Conservation (phyloP, 2,888 invertebrate species). For the Callyntrura guangdongensis region DNA sequence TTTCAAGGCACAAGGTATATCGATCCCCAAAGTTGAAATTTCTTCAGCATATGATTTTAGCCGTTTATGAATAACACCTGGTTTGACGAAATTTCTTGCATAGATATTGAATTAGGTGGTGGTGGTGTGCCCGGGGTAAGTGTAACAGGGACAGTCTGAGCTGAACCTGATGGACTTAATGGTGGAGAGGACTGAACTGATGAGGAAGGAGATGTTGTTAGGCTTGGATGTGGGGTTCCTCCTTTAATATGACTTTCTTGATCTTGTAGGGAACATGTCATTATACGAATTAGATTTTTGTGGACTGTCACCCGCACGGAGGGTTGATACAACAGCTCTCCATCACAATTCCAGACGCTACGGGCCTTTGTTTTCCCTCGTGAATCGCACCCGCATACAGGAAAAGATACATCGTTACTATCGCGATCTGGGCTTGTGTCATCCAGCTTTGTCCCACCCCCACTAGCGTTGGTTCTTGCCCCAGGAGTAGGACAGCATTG, state of each 20-base stretch:
- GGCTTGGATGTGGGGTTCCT: neutral
- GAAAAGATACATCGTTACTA: conserved; percentile 79
- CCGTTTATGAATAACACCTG: neutral
- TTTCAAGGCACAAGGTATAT: conserved; percentile 47
- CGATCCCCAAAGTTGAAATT: neutral
- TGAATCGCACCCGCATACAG: conserved; percentile 82
- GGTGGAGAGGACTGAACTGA: conserved; percentile 64
- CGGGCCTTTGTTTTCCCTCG: conserved; percentile 81
- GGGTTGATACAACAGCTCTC: conserved; percentile 88
- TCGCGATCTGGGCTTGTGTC: conserved; percentile 78
- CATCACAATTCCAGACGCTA: conserved; percentile 94
- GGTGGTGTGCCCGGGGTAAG: conserved; percentile 60
- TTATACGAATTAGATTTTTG: conserved; percentile 82
- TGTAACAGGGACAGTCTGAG: conserved; percentile 57
- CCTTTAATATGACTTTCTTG: conserved; percentile 17
- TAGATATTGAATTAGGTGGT: neutral
- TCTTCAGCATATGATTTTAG: conserved; percentile 1
- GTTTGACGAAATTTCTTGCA: conserved; percentile 50
- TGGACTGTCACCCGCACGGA: conserved; percentile 84
- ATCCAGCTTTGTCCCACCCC: conserved; percentile 85
- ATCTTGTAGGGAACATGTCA: conserved; percentile 76
- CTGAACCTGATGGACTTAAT: conserved; percentile 74
- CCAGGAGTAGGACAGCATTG: conserved; percentile 79
- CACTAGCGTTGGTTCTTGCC: conserved; percentile 65
- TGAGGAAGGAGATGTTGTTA: conserved; percentile 43